These are phyloP conservation scores for Pheosia gnoma DNA, from an alignment of 2,888 invertebrate genomes.

Conservation along the genomic window DNA sequence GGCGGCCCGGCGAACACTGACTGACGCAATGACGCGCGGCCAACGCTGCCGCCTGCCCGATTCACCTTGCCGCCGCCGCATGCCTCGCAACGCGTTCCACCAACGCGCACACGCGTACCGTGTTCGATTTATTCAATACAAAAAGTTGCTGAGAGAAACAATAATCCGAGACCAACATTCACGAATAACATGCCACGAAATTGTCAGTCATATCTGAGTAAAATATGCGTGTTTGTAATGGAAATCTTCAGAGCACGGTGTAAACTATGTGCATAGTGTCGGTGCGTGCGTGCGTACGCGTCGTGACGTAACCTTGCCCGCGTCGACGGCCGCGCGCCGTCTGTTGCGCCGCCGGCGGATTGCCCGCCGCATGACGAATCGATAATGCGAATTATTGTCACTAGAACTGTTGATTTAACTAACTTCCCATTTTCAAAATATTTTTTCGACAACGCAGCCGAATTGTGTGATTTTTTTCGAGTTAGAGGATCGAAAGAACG, in stretches of 20 bases:
- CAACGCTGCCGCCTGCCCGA: constrained; percentile 18
- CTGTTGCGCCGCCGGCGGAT: constrained; percentile 34
- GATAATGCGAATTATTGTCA: constrained; percentile 39
- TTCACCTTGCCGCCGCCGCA: constrained; percentile 37
- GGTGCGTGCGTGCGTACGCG: constrained; percentile 17
- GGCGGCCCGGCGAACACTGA: constrained; percentile 72
- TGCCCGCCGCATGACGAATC: constrained; percentile 36
- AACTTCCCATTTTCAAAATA: constrained; percentile 34
- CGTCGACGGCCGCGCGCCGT: constrained; percentile 45
- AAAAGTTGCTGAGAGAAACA: constrained; percentile 6
- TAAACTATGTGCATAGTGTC: neutral
- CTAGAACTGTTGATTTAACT: constrained; percentile 36
- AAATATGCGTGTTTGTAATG: neutral
- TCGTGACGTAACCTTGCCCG: constrained; percentile 60
- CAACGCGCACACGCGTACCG: constrained; percentile 12
- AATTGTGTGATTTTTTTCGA: constrained; percentile 30
- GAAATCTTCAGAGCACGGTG: neutral
- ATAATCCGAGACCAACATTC: neutral
- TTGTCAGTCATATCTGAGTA: neutral
- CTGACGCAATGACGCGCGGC: constrained; percentile 10
- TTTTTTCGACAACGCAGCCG: constrained; percentile 16
- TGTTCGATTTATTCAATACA: constrained; percentile 4
- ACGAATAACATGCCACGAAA: neutral
- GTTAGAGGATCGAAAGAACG: constrained; percentile 34
- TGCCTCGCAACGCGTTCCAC: constrained; percentile 34